Evolutionary conservation across 2,797 vertebrate genomes (phyloP).

Genomic region (Notamacropus eugenii): DNA sequence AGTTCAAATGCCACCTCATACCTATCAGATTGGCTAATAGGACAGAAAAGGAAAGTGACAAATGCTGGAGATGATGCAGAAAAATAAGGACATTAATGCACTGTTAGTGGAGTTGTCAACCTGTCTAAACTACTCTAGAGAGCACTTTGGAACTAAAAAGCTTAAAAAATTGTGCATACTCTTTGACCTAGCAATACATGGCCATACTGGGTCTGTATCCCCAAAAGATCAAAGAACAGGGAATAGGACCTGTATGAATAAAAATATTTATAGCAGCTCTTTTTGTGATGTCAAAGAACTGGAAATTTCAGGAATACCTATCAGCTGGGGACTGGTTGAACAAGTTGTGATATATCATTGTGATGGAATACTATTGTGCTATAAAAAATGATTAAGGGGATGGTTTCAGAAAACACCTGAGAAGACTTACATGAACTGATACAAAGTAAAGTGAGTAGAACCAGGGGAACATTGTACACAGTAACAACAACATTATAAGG

Average conservation of each 20-base stretch:
- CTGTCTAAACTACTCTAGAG: background rate
- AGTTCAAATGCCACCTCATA: background rate
- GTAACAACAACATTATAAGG: background rate
- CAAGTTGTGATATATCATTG: background rate
- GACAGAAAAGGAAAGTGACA: background rate
- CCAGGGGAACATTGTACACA: background rate
- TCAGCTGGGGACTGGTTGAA: background rate
- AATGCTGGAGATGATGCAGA: background rate
- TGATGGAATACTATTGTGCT: background rate
- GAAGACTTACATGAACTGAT: background rate
- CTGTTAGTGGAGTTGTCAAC: background rate
- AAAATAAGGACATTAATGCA: background rate
- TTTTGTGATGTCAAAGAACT: background rate
- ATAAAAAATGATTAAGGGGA: background rate
- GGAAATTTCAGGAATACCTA: background rate
- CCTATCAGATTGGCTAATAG: background rate
- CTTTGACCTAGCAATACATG: background rate
- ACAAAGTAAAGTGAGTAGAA: background rate
- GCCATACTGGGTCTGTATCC: background rate
- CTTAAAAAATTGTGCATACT: background rate
- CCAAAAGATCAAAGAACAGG: background rate
- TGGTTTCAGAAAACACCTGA: background rate
- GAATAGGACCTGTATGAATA: background rate
- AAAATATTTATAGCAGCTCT: background rate
- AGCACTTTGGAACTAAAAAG: background rate